Base-by-base conservation (phyloP, 1,140 invertebrate species). In the Leptopilina clavipes region DNA sequence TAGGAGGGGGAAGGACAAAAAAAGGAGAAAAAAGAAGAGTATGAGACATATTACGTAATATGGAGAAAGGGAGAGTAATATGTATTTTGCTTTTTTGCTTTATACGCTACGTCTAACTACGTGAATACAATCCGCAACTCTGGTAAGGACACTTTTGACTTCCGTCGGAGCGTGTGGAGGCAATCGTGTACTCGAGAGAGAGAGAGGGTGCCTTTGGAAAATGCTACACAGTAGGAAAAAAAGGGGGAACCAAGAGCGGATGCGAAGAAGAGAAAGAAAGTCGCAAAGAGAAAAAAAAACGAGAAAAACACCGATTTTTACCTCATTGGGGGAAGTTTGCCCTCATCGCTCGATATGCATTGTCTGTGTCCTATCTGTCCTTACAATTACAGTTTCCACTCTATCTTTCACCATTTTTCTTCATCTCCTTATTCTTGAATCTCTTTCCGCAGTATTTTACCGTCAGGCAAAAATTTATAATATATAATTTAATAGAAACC, bases 91-190 rank as follows among this genome's bases (percentile, higher is more conserved):
- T 56, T 22, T 56, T 18, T 11, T 14, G n/a, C 6, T 56, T 22
- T 59, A n/a, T 48, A 48, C 17, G 17, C 18, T 59, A 59, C 18
- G 19, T 59, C 54, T 59, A 59, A 59, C 54, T 18, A 59, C 54
- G 8, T 59, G 54, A 59, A 59, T 59, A 18, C 54, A 59, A 22
- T 59, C 54, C 8, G 19, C 54, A 22, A 59, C 18, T 59, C 54
- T 22, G 54, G 18, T 59, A 59, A 59, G 54, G 54, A 59, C 54
- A 59, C 54, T 59, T 59, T 59, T 59, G 54, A 59, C 18, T 59
- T 59, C 54, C 54, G 54, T 10, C 9, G 19, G 54, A 59, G 54
- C 54, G 54, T 59, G 19, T 12, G 54, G 54, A 59, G 54, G 54
- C 54, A 59, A 59, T 59, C 54, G 54, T 59, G 11, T 59, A 22